Base-by-base conservation (phyloP, 2,113 vertebrate species). In the Ameiurus melas region DNA sequence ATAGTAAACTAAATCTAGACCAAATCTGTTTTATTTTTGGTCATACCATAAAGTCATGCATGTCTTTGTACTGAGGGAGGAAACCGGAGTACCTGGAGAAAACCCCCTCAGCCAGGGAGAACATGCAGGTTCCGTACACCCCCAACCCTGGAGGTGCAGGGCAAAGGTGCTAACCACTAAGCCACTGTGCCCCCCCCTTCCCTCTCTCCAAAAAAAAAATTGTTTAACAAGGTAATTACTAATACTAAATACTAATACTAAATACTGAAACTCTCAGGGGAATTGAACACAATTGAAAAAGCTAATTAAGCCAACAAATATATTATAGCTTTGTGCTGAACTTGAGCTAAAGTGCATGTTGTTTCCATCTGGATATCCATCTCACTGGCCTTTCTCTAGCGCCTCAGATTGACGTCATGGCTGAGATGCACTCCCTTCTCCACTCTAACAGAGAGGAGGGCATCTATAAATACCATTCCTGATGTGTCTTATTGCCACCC, bases 301-400 rank as follows among this genome's bases (percentile, higher is more conserved):
- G 20, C 27, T 64, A 51, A 73, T 84, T 53, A 84, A 66, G 43
- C 10, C 39, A 3, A 30, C 62, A 84, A 51, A 6, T 30, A 25
- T 84, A 84, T 66, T 47, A 47, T 47, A 51, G 47, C 60, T 84
- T 66, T 68, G 36, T 51, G 57, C 68, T 81, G 73, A 81, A 89
- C 86, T 88, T 60, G 1, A n/a, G 60, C 51, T 86, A 86, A 90
- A 88, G 84, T 80, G 36, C 80, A 90, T 19, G 19, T 30, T 19
- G 58, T 68, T 68, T 81, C 53, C 78, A 64, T 66, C 64, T 58
- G 86, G 79, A 82, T 68, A 87, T 71, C 64, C 64, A 87, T 57
- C 55, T 82, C 78, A 51, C 62, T 84, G 60, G 60, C 60, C 82
- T 66, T 68, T 84, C 62, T 66, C 39, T 39, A 66, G 22, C 66